Evolutionary conservation across 2,113 vertebrate genomes (phyloP).

Genomic region (Lagenorhynchus albirostris): DNA sequence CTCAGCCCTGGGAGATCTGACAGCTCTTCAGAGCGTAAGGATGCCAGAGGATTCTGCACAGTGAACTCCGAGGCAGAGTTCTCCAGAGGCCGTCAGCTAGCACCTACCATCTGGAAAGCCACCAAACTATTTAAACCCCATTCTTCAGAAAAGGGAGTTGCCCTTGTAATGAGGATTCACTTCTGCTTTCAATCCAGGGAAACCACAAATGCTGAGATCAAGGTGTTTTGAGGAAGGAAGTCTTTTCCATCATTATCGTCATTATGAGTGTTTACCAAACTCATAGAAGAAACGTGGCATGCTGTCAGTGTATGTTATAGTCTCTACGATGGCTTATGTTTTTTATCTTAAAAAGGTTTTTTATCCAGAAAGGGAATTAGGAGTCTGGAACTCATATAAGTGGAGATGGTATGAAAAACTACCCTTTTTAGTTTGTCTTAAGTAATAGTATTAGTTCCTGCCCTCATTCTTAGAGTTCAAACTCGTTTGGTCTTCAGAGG

Average conservation of each 20-base stretch:
- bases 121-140: neutral
- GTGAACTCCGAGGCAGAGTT: neutral
- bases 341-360: neutral
- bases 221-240: neutral
- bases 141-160: neutral
- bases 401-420: neutral
- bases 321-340: neutral
- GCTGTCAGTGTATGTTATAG: neutral
- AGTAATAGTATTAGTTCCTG: neutral
- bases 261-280: neutral
- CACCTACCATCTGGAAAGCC: neutral
- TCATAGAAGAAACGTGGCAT: neutral
- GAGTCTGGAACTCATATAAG: neutral
- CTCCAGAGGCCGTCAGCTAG: neutral
- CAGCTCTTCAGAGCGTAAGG: neutral
- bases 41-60: neutral
- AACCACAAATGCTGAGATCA: neutral
- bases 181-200: neutral
- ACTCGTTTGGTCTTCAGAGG: neutral
- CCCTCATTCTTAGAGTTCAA: slow-evolving; percentile 6
- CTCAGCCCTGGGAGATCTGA: neutral
- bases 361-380: neutral
- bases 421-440: neutral
- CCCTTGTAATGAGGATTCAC: neutral
- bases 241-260: neutral